Conservation (phyloP, 1,140 invertebrate genomes). For the Hestina assimilis region DNA sequence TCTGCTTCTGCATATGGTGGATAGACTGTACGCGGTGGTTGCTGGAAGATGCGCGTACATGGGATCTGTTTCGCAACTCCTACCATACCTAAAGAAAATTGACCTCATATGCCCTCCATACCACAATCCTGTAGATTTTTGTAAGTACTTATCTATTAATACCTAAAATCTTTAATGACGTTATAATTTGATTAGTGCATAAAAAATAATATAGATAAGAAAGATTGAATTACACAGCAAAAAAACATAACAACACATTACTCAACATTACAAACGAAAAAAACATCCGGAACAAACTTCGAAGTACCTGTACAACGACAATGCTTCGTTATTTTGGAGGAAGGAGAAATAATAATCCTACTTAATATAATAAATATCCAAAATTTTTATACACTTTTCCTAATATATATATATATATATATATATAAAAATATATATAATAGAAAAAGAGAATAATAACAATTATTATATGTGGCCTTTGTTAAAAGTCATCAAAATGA, state of each 20-base stretch:
- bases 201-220: no score
- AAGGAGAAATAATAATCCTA: no score
- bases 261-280: no score
- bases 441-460: neutral
- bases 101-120: conserved; percentile 89
- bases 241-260: no score
- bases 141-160: conserved; percentile 77
- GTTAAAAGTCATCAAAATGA: neutral
- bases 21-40: conserved; percentile 90
- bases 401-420: no score
- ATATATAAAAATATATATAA: neutral
- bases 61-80: conserved; percentile 84
- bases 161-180: neutral
- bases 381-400: no score
- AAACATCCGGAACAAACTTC: no score
- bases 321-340: no score
- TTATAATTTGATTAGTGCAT: neutral
- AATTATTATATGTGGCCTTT: neutral
- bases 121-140: conserved; percentile 94
- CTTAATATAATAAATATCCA: no score
- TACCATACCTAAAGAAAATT: conserved; percentile 87
- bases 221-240: no score
- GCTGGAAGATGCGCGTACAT: conserved; percentile 91
- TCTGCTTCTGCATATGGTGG: conserved; percentile 92
- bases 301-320: no score